A percentile compares a stretch with the other conserved stretches of the same genome.
Evolutionary conservation across 2,797 vertebrate species (phyloP).

Genomic region (Heterohyrax brucei): DNA sequence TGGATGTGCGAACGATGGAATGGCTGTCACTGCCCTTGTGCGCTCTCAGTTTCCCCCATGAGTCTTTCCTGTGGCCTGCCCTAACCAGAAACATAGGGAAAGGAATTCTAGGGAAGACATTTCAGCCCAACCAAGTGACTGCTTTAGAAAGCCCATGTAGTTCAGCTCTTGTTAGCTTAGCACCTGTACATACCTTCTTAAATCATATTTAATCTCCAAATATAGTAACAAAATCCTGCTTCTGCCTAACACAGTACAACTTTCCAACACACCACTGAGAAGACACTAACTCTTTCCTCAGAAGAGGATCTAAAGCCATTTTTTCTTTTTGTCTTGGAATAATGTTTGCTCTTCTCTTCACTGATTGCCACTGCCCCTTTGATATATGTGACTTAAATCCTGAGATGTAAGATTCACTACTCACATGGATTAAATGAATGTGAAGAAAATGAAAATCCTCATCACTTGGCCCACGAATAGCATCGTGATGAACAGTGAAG

Average conservation of each 20-base stretch:
- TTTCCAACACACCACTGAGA: background rate
- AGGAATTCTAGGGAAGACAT: background rate
- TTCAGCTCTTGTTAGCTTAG: background rate
- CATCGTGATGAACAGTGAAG: too few relatives aligned
- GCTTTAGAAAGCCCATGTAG: background rate
- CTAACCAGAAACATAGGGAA: background rate
- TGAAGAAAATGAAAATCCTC: too few relatives aligned
- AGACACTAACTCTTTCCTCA: background rate
- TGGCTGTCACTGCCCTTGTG: too few relatives aligned
- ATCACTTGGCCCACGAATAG: too few relatives aligned
- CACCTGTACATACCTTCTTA: rapidly evolving
- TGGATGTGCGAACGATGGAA: rapidly evolving
- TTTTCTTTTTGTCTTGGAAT: background rate
- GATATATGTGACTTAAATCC: background rate
- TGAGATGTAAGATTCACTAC: background rate
- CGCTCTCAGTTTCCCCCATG: background rate
- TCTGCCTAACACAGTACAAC: background rate
- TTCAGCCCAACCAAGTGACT: background rate
- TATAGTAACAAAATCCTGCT: background rate
- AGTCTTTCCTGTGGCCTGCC: background rate
- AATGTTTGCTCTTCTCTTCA: background rate
- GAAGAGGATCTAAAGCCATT: background rate
- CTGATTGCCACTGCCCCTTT: background rate
- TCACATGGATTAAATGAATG: background rate
- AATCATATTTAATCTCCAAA: background rate